These are phyloP conservation scores for Todiramphus chloris DNA, from an alignment of 2,113 vertebrate genomes.

Conservation along the genomic window DNA sequence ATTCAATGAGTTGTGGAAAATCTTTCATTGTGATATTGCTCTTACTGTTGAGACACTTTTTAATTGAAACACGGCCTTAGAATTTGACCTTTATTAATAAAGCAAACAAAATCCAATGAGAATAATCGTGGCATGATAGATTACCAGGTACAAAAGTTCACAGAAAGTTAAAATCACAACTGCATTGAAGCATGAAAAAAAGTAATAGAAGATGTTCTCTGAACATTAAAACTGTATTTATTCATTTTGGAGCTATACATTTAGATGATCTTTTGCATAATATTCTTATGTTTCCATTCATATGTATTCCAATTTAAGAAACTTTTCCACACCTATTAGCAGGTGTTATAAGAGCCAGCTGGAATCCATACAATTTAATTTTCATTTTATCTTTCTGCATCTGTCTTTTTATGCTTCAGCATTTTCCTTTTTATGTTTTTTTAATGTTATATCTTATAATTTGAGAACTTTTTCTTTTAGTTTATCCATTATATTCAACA, in stretches of 20 bases:
- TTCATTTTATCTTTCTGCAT: neutral
- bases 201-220: neutral
- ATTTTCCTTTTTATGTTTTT: neutral
- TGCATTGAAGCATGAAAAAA: neutral
- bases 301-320: neutral
- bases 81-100: neutral
- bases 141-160: neutral
- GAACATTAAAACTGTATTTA: neutral
- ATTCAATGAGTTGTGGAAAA: neutral
- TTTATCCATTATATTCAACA: neutral
- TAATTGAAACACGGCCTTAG: neutral
- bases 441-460: neutral
- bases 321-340: neutral
- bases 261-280: neutral
- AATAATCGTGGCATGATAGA: neutral
- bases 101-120: neutral
- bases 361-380: slow-evolving; percentile 21
- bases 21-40: neutral
- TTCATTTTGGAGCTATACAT: neutral
- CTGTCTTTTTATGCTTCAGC: neutral
- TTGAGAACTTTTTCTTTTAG: neutral
- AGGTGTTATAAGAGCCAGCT: slow-evolving; percentile 3
- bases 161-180: neutral
- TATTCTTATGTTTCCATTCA: neutral
- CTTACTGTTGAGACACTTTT: neutral